Percentiles rank a stretch among this genome's conserved stretches.
Evolutionary conservation across 2,113 vertebrate genomes (phyloP).

Genomic region (Ia io): DNA sequence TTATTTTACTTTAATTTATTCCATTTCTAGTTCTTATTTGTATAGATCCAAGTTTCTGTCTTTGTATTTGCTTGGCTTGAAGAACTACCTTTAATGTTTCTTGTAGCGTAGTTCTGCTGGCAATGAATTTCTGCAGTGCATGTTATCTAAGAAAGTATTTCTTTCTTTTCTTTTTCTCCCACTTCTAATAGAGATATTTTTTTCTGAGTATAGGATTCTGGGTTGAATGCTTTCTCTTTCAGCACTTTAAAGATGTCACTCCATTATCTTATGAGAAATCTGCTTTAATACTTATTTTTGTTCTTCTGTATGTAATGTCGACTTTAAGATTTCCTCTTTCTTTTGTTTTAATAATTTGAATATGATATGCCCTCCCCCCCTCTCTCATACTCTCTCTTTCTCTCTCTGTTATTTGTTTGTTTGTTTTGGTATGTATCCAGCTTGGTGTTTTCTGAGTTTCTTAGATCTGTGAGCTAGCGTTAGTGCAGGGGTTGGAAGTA

Average conservation of each 20-base stretch:
- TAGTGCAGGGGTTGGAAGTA: not conserved
- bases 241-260: not conserved
- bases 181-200: not conserved
- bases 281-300: not conserved
- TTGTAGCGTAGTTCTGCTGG: not conserved
- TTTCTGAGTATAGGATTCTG: not conserved
- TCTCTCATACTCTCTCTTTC: no score
- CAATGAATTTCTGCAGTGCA: not conserved
- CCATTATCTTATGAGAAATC: not conserved
- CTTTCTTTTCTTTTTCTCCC: not conserved
- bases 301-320: not conserved
- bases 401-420: not conserved
- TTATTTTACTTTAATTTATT: not conserved
- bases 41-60: not conserved
- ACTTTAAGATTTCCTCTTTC: not conserved
- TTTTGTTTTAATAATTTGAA: not conserved
- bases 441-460: not conserved
- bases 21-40: not conserved
- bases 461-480: not conserved
- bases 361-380: not conserved
- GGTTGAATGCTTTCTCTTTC: not conserved
- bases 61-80: not conserved
- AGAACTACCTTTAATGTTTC: constrained; percentile 4
- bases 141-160: not conserved
- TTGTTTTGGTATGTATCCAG: not conserved